Base-by-base conservation (phyloP, 2,888 invertebrate genomes). In the Pemphredon lugubris region DNA sequence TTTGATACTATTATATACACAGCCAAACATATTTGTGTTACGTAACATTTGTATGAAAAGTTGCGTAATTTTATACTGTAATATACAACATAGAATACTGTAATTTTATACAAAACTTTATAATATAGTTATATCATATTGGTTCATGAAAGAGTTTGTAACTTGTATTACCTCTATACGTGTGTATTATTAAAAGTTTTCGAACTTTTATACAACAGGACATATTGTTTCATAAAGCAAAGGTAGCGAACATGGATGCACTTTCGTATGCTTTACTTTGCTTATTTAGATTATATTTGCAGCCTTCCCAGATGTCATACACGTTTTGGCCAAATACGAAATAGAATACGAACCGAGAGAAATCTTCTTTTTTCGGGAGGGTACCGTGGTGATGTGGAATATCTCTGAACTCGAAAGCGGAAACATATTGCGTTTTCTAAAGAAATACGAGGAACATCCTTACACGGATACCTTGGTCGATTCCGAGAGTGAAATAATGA, bases 371-470 rank as follows among this genome's bases (percentile, higher is more conserved):
- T 98, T 97, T 87, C 92, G 96, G 32, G 97, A 98, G 89, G 98
- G 98, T 0, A 94, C 95, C 1, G 93, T 96, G 0, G 96, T 98
- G 0, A 94, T 98, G 89, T 97, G 97, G 97, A 97, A 97, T 89
- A 93, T 96, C 83, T 92, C 94, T 0, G 95, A 96, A 77, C 84
- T 95, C 57, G 97, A 97, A 86, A 93, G 94, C 34, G 93, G 93
- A 73, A 96, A 95, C 90, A 91, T 97, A 0, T 89, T 97, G 14
- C 91, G 93, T 37, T 96, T 97, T 89, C 88, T 97, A 54, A 93
- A 91, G 73, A 90, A 91, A 11, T 95, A 91, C 82, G 94, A 95
- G 87, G 91, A 92, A 6, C 94, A 95, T 77, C 92, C 95, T 42
- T 97, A 97, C 82, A 91, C 94, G 0, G 91, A 91, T 50, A 90